Evolutionary conservation across 1,140 invertebrate species (phyloP).

Genomic region (Nephila pilipes): DNA sequence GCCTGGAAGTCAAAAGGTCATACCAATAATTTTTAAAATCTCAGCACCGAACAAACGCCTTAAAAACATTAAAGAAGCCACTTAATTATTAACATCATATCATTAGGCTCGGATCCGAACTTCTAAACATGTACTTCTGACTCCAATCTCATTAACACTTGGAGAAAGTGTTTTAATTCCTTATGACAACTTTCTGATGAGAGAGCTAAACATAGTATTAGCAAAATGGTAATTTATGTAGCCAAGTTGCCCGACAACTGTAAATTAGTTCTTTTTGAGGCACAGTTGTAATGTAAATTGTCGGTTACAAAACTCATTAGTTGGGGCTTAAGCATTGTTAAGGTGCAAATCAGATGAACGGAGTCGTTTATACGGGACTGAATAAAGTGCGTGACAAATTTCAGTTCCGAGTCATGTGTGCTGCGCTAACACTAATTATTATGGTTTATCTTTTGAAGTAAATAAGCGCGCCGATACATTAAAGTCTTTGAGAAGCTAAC

Average conservation of each 20-base stretch:
- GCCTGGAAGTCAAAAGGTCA: neutral
- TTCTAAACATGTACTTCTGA: neutral
- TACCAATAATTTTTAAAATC: neutral
- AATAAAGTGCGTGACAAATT: constrained; percentile 25
- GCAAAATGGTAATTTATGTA: constrained; percentile 22
- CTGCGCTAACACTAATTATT: neutral
- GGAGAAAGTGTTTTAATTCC: neutral
- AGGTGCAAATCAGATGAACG: constrained; percentile 20
- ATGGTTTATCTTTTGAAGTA: neutral
- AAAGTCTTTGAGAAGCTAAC: neutral
- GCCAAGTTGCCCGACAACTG: neutral
- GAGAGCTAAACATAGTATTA: neutral
- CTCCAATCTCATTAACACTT: neutral
- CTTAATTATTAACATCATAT: neutral
- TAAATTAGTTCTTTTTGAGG: constrained; percentile 20
- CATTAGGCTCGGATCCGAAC: neutral
- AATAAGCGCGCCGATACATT: too few relatives aligned
- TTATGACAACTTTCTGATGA: constrained; percentile 11
- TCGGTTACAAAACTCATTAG: constrained; percentile 20
- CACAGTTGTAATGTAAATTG: constrained; percentile 21
- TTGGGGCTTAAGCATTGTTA: constrained; percentile 14
- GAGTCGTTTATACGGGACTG: neutral
- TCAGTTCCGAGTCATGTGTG: neutral
- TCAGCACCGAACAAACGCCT: neutral
- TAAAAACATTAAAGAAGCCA: neutral